A percentile compares a stretch with the other conserved stretches of the same genome.
Conservation (phyloP, 2,113 vertebrate genomes). For the Ceyx margarethae region DNA sequence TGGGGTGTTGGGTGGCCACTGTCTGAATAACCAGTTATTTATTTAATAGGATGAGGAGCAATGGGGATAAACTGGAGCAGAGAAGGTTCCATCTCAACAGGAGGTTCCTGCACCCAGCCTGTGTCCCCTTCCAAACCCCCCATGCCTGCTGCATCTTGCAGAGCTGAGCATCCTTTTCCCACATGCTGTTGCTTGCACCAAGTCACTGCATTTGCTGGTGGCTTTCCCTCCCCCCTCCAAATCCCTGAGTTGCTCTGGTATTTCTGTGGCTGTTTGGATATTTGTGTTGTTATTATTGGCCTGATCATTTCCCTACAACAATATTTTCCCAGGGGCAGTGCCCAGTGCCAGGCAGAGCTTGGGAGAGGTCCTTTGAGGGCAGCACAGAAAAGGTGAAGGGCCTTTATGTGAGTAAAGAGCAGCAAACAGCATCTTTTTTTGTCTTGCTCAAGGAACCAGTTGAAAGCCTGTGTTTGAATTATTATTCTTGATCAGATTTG, state of each 20-base stretch:
- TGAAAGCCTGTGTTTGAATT: neutral
- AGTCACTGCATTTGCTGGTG: rapidly evolving
- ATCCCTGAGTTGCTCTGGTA: neutral
- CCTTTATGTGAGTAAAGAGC: neutral
- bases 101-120: too few species aligned
- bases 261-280: neutral
- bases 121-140: neutral
- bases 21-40: neutral
- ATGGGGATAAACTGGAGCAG: too few species aligned
- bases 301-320: neutral
- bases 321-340: neutral
- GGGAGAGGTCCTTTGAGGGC: neutral
- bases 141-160: rapidly evolving
- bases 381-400: neutral
- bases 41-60: neutral
- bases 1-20: neutral
- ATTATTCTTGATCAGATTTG: neutral
- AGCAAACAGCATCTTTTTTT: neutral
- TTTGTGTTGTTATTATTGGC: slow-evolving; percentile 3
- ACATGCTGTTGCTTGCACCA: neutral
- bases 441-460: neutral
- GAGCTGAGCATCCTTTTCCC: neutral
- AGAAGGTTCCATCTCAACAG: too few species aligned
- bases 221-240: neutral
- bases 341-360: neutral